These are phyloP conservation scores for Musca vetustissima DNA, from an alignment of 1,140 invertebrate genomes.

Conservation along the genomic window DNA sequence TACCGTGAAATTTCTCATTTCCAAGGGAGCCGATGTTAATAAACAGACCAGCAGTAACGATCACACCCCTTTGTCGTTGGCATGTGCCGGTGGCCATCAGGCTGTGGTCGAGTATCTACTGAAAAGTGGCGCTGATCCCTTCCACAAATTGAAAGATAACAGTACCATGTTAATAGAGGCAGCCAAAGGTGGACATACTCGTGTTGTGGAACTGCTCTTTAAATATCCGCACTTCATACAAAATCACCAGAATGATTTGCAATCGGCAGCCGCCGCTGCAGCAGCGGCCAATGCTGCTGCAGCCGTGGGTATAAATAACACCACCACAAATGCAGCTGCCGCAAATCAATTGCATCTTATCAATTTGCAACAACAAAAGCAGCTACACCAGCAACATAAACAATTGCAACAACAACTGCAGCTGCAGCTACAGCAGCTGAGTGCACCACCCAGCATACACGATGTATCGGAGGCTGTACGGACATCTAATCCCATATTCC, in stretches of 20 bases:
- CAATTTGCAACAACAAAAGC: slow-evolving; percentile 49
- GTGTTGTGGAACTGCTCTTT: slow-evolving; percentile 90
- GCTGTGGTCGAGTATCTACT: slow-evolving; percentile 90
- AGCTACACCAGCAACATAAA: slow-evolving; percentile 51
- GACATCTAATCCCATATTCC: slow-evolving; percentile 53
- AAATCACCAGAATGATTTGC: slow-evolving; percentile 52
- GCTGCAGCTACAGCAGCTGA: slow-evolving; percentile 55
- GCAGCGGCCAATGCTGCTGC: slow-evolving; percentile 48
- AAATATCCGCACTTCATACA: slow-evolving; percentile 80
- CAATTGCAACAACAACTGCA: slow-evolving; percentile 54
- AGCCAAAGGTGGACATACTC: slow-evolving; percentile 94
- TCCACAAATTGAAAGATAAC: slow-evolving; percentile 97
- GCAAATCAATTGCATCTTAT: slow-evolving; percentile 41
- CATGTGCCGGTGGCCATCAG: slow-evolving; percentile 94
- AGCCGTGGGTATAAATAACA: slow-evolving; percentile 26
- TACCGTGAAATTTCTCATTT: slow-evolving; percentile 94
- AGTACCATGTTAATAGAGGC: slow-evolving; percentile 98
- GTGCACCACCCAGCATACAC: slow-evolving; percentile 57
- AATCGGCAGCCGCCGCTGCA: slow-evolving; percentile 50
- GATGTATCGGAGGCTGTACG: slow-evolving; percentile 61
- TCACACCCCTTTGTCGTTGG: slow-evolving; percentile 95
- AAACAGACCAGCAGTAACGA: slow-evolving; percentile 96
- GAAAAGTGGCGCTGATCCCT: slow-evolving; percentile 88
- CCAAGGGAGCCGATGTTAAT: slow-evolving; percentile 91
- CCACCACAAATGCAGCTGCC: slow-evolving; percentile 27